Base-by-base conservation (phyloP, 37 sponge, comb jelly and placozoan genomes). In the Cliona cf. orientalis region DNA sequence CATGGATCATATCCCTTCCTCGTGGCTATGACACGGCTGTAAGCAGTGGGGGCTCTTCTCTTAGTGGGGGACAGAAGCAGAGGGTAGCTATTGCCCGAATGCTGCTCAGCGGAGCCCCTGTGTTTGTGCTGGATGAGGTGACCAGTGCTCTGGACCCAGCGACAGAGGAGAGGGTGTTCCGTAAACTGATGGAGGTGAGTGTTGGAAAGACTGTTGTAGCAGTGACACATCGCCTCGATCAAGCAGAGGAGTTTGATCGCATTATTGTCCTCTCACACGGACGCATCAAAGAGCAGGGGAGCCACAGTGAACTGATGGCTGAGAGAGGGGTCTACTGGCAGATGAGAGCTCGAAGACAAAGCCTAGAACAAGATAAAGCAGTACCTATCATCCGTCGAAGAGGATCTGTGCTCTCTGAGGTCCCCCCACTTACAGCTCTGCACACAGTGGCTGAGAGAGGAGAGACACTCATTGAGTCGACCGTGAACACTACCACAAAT, bases 1-100 rank as follows among this genome's bases (percentile, higher is more conserved):
- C 55, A 37, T 90, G 84, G 84, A 74, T 90, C 2, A 49, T 28
- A 56, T 66, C 58, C 0, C 84, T 84, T 12, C 80, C 90, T 19
- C 68, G 61, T 0, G 80, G 80, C 25, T 90, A 90, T 70, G 90
- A 90, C 68, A 84, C 85, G 0, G 11, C 71, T 17, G 43, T 90
- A 55, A 33, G 36, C 25, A 23, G 38, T 29, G 80, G 80, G 55
- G 80, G 66, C 5, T 23, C 36, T 23, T 63, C 79, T 1, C 79
- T 90, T 43, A 84, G 85, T 42, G 78, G 83, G 26, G 90, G 90
- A 1, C 85, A 84, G 71, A 69, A 34, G 53, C 90, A 84, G 80
- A 38, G 85, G 19, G 43, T 90, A 14, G 90, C 85, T 1, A 44
- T 90, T 41, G 90, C 90, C 22, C 78, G 90, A 38, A 66, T 84